These are phyloP conservation scores for Heterodera filipjevi DNA, from an alignment of 2,888 invertebrate genomes.

Conservation along the genomic window DNA sequence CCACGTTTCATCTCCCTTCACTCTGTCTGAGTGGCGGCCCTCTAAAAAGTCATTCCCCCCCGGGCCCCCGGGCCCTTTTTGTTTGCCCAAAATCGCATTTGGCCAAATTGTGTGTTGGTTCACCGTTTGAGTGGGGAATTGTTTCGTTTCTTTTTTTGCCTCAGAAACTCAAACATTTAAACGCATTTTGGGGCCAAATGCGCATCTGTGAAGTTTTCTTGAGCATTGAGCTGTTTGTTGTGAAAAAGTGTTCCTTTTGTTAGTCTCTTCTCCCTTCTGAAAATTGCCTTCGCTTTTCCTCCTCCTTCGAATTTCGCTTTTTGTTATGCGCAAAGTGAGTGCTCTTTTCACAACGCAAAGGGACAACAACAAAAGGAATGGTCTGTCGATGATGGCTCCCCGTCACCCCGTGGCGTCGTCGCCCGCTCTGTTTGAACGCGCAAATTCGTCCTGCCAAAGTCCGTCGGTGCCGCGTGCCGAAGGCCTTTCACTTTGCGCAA, in stretches of 20 bases:
- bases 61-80: not conserved
- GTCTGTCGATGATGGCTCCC: not conserved
- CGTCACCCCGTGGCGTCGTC: conserved; percentile 5
- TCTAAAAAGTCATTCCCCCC: not conserved
- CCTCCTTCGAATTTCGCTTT: not conserved
- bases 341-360: not conserved
- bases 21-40: not conserved
- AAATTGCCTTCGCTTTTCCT: not conserved
- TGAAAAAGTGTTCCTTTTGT: too few relatives aligned
- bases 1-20: not conserved
- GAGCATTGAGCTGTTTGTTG: not conserved
- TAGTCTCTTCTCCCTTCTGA: too few relatives aligned
- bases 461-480: not conserved
- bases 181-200: not conserved
- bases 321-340: not conserved
- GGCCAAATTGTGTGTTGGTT: not conserved
- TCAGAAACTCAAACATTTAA: not conserved
- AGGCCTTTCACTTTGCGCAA: conserved; percentile 5
- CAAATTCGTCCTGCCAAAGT: not conserved
- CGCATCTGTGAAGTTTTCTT: not conserved
- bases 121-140: not conserved
- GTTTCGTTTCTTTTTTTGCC: not conserved
- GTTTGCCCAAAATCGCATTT: conserved; percentile 8
- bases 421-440: conserved; percentile 3
- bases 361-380: not conserved